Base-by-base conservation (phyloP, 1,140 invertebrate species). In the Pinna nobilis region DNA sequence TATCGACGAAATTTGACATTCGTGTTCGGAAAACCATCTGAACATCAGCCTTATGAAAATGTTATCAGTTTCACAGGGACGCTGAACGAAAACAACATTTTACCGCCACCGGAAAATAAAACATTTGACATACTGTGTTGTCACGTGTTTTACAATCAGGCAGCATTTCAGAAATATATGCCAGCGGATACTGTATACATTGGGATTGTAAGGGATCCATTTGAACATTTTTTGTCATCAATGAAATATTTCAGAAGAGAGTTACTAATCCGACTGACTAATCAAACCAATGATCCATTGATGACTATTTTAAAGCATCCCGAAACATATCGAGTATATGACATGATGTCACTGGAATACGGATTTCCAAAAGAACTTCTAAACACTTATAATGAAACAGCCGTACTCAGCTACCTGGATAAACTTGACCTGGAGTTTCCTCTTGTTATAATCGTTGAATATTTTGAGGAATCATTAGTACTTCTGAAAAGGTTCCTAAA, bases 401-500 rank as follows among this genome's bases (percentile, higher is more conserved):
- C 44, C 2, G 59, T 75, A 20, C 15, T 69, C 3, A 33, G 37
- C 1, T 74, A 73, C 51, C 30, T 80, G 28, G 2, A 47, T 3
- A 63, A 76, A 44, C 23, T 71, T 15, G 64, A 72, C 13, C 69
- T 69, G 20, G 41, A 75, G n/a, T 91, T 91, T 78, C 84, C 89
- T 72, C 80, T 91, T 9, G 87, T 92, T 18, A 86, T 92, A 87
- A 87, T 92, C 9, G 81, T 89, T 1, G 91, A 92, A 74, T 84
- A 88, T 55, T 88, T 91, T 79, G 90, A 91, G 60, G 90, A 90
- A 74, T 91, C 91, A 4, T 73, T 91, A 25, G 83, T 92, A 30
- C 78, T 91, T 9, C 78, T 92, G 63, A 82, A 80, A 20, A 76
- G 90, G 59, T 53, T 88, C 1, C 84, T 92, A 39, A 88, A 87